Base-by-base conservation (phyloP, 2,113 vertebrate species). In the Pipra filicauda region DNA sequence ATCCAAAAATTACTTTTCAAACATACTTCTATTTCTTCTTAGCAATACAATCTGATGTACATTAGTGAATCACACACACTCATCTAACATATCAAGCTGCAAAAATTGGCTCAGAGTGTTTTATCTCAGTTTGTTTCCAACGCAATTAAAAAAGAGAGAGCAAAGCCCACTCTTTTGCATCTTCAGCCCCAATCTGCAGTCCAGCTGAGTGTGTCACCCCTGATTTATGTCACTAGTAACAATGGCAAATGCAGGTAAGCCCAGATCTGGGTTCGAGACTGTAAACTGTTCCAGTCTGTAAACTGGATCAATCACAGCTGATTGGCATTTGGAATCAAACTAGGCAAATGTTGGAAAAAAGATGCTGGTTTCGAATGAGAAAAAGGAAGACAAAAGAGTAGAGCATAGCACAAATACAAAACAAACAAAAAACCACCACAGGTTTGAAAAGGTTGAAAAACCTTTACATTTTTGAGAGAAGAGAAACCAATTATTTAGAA, bases 161-260 rank as follows among this genome's bases (percentile, higher is more conserved):
- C 2, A 6, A 73, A 88, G 33, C 31, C 58, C 7, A 73, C 69
- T 18, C 49, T 27, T 64, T 64, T 70, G 15, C 66, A 88, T 75
- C 93, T 94, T 87, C 83, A 89, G 52, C 71, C 76, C 86, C 31
- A 59, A 88, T 73, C 64, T 88, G 16, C 82, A 85, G 83, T 85
- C 86, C 90, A 96, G 57, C 79, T 91, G 59, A 93, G 84, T 81
- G 6, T 91, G 93, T 97, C 91, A 94, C 64, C 84, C 51, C 62
- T 78, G 72, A 91, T 95, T 95, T 79, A 81, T 35, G 70, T 84
- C 91, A 91, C 96, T 96, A 95, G 96, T 97, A 89, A 96, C 78
- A 96, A 89, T 16, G 74, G 76, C 86, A 96, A 97, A 96, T 37
- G 74, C 73, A 93, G 49, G 85, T 93, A 91, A 96, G 52, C 62